These are phyloP conservation scores for Hipparchia semele DNA, from an alignment of 2,888 invertebrate species.

Conservation along the genomic window DNA sequence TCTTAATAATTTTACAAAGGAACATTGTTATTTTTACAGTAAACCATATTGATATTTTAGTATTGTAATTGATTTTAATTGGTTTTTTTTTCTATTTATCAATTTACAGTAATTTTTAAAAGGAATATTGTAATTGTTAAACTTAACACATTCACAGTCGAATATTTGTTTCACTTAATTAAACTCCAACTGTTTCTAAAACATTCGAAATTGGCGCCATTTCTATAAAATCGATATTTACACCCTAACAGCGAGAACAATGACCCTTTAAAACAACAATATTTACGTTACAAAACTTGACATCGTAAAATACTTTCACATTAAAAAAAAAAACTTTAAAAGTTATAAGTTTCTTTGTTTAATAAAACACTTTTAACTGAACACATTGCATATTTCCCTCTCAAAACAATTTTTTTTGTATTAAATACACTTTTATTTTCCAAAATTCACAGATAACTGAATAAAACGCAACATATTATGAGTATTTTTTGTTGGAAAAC, in stretches of 20 bases:
- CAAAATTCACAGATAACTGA: neutral
- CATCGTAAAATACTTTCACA: slow-evolving; percentile 7
- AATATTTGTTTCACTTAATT: neutral
- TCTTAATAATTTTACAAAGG: neutral
- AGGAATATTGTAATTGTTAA: neutral
- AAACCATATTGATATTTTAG: too few species aligned
- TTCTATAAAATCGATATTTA: slow-evolving; percentile 69
- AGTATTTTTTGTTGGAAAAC: slow-evolving; percentile 5
- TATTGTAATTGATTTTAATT: too few species aligned
- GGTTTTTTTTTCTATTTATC: neutral
- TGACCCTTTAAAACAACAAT: slow-evolving; percentile 59
- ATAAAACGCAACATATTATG: neutral
- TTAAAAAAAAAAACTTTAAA: slow-evolving; percentile 4
- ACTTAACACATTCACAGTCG: neutral
- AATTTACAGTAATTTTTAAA: neutral
- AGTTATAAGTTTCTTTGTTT: neutral
- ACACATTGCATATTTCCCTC: slow-evolving; percentile 6
- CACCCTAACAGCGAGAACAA: slow-evolving; percentile 59
- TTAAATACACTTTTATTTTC: slow-evolving; percentile 12
- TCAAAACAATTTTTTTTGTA: slow-evolving; percentile 6
- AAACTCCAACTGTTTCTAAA: slow-evolving; percentile 32
- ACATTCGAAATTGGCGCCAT: slow-evolving; percentile 67
- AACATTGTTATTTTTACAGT: neutral
- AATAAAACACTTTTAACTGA: neutral
- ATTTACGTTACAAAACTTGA: slow-evolving; percentile 34